A percentile compares a stretch with the other conserved stretches of the same genome.
These are phyloP conservation scores for Oceanodroma tethys DNA, from an alignment of 2,113 vertebrate genomes.

Conservation along the genomic window DNA sequence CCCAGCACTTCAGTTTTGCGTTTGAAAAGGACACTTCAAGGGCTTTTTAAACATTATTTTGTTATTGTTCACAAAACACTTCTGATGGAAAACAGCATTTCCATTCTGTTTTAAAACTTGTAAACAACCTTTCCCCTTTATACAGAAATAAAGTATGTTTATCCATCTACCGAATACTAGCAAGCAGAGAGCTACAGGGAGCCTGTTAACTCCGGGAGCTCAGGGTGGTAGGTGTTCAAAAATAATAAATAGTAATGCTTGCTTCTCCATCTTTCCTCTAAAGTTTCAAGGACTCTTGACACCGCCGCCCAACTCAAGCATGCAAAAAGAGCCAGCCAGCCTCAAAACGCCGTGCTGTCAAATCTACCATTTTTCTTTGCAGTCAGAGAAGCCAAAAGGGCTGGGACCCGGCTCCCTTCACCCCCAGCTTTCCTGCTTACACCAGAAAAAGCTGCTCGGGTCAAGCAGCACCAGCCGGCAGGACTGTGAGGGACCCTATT, in stretches of 20 bases:
- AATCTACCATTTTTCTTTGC: background rate
- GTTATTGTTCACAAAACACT: background rate
- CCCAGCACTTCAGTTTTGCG: background rate
- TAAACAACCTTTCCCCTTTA: conserved; percentile 42
- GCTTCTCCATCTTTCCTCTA: background rate
- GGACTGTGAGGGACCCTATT: background rate
- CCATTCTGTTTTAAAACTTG: conserved; percentile 19
- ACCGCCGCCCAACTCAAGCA: background rate
- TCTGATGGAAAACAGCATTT: conserved; percentile 23
- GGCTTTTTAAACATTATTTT: background rate
- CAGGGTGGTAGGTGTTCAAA: background rate
- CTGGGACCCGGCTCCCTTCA: rapidly evolving
- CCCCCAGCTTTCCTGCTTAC: background rate
- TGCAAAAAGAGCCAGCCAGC: background rate
- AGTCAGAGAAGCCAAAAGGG: background rate
- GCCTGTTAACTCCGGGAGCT: background rate
- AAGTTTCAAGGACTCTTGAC: conserved; percentile 2
- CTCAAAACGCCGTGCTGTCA: background rate
- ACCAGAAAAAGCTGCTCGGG: background rate
- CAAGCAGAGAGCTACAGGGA: conserved; percentile 23
- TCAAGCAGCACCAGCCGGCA: background rate
- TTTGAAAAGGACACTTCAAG: conserved; percentile 44
- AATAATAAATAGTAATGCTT: background rate
- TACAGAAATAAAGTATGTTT: conserved; percentile 13
- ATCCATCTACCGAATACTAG: background rate